phyloP scores from a whole-genome alignment of 2,113 vertebrate genomes.

The Cricetomys ansorgei region DNA sequence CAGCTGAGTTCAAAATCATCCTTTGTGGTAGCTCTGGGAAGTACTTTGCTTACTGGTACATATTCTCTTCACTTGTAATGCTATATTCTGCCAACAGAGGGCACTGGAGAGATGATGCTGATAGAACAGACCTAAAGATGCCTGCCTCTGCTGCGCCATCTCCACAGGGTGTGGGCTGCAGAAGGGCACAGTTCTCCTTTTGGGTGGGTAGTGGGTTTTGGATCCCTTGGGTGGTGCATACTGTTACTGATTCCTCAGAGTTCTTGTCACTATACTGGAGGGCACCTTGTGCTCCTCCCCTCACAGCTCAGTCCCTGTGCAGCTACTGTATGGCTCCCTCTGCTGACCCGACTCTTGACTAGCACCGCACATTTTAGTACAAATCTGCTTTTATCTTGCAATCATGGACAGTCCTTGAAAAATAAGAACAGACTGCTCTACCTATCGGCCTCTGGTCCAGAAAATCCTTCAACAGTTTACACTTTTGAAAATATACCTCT shows the following conservation, averaged over 20 bases:
- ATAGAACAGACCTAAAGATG: accelerated
- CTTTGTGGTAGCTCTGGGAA: not conserved
- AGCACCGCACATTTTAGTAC: not conserved
- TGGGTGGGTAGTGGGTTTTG: not conserved
- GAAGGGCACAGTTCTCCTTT: no score
- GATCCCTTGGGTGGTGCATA: not conserved
- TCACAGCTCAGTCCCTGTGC: not conserved
- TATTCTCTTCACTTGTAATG: not conserved
- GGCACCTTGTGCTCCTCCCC: not conserved
- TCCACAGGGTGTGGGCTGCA: not conserved
- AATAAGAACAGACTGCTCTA: not conserved
- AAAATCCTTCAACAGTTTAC: not conserved
- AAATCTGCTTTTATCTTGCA: not conserved
- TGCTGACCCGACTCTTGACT: not conserved
- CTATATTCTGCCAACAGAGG: not conserved
- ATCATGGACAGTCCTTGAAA: not conserved
- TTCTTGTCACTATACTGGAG: not conserved
- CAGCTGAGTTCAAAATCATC: not conserved
- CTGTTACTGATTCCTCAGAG: not conserved
- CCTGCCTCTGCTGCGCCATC: not conserved
- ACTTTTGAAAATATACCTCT: not conserved
- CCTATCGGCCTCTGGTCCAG: not conserved
- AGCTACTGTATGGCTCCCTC: not conserved
- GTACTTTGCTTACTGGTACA: not conserved
- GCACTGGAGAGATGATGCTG: not conserved